Evolutionary conservation across 1,140 invertebrate genomes (phyloP).

Genomic region (Stegodyphus mimosarum): DNA sequence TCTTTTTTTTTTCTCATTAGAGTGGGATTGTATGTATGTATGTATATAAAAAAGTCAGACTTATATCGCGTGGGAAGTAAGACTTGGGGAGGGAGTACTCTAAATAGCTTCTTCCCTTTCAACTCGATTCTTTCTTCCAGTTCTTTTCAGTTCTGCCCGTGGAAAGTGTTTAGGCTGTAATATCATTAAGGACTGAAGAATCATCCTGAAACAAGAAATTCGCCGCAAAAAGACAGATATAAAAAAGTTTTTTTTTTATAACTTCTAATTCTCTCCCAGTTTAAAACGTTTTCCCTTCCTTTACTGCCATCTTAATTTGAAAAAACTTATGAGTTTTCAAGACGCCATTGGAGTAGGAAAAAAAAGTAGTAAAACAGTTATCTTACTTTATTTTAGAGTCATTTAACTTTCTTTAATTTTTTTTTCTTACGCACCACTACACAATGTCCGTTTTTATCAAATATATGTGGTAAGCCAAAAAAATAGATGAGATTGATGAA

Average conservation of each 20-base stretch:
- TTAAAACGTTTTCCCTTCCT: slow-evolving; percentile 34
- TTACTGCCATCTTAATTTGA: slow-evolving; percentile 57
- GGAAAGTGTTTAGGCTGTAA: slow-evolving; percentile 48
- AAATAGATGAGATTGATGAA: slow-evolving; percentile 57
- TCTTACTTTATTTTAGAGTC: slow-evolving; percentile 60
- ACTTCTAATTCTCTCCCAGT: slow-evolving; percentile 24
- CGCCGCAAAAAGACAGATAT: slow-evolving; percentile 33
- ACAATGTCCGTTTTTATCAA: slow-evolving; percentile 6
- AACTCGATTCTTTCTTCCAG: slow-evolving; percentile 18
- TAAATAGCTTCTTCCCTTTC: slow-evolving; percentile 52
- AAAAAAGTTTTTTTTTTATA: slow-evolving; percentile 5
- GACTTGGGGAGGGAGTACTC: neutral
- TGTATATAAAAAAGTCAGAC: slow-evolving; percentile 4
- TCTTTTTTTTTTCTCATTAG: slow-evolving; percentile 38
- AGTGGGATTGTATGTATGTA: slow-evolving; percentile 36
- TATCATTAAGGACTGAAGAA: slow-evolving; percentile 52
- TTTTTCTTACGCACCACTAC: slow-evolving; percentile 9
- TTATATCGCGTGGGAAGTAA: slow-evolving; percentile 20
- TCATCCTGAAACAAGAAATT: slow-evolving; percentile 30
- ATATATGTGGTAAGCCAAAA: neutral
- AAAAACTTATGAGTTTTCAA: slow-evolving; percentile 53
- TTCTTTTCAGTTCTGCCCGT: slow-evolving; percentile 6
- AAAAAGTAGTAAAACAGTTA: slow-evolving; percentile 51
- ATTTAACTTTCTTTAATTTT: slow-evolving; percentile 48
- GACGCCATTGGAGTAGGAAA: slow-evolving; percentile 31